These are phyloP conservation scores for Thalassaphorura encarpata DNA, from an alignment of 1,140 invertebrate species.

Conservation along the genomic window DNA sequence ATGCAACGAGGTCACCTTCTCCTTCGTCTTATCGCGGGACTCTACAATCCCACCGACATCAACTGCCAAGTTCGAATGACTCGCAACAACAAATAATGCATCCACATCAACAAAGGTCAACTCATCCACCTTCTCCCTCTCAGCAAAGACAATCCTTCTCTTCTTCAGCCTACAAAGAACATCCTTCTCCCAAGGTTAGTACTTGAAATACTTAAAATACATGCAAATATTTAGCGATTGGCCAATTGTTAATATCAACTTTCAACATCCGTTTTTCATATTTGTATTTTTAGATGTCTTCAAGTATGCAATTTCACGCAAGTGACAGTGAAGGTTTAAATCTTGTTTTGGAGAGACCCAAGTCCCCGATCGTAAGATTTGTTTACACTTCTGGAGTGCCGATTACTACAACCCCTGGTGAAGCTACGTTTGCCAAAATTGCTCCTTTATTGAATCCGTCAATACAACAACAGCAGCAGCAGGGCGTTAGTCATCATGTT, in stretches of 20 bases:
- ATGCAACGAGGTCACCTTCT: constrained; percentile 19
- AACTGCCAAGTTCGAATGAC: background rate
- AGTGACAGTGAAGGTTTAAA: constrained; percentile 26
- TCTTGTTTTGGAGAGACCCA: constrained; percentile 24
- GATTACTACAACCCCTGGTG: constrained; percentile 21
- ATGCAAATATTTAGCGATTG: background rate
- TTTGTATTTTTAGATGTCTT: background rate
- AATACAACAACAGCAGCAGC: constrained; percentile 12
- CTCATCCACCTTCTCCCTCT: too few species aligned
- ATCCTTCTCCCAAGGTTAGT: background rate
- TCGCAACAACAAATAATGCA: background rate
- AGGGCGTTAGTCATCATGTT: constrained; percentile 4
- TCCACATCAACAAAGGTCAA: too few species aligned
- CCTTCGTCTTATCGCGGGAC: constrained; percentile 14
- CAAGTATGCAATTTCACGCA: background rate
- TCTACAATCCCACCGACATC: background rate
- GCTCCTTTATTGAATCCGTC: constrained; percentile 24
- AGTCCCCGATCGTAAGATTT: constrained; percentile 11
- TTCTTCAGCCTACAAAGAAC: background rate
- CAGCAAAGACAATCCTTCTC: background rate
- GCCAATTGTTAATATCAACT: background rate
- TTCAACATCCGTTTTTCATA: background rate
- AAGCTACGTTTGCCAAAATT: constrained; percentile 29
- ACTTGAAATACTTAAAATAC: background rate
- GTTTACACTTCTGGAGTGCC: background rate